These are phyloP conservation scores for Ellobium chinense DNA, from an alignment of 2,888 invertebrate genomes.

Conservation along the genomic window DNA sequence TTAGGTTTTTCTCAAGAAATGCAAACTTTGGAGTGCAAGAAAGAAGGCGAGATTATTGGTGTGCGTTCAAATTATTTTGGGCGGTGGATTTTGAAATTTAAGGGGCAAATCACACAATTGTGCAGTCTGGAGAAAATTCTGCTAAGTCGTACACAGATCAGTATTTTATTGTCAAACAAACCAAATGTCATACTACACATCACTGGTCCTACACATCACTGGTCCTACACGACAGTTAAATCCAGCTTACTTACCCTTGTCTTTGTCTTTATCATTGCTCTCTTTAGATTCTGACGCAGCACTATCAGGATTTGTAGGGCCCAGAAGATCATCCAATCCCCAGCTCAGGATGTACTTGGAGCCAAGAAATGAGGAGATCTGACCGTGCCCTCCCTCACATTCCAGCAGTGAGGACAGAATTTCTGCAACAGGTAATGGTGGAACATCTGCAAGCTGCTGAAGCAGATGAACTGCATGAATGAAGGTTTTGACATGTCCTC, in stretches of 20 bases:
- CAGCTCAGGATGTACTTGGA: slow-evolving; percentile 74
- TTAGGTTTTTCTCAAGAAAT: too few species aligned
- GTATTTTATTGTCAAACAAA: too few species aligned
- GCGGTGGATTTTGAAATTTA: too few species aligned
- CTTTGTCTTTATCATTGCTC: slow-evolving; percentile 54
- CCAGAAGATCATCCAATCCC: slow-evolving; percentile 75
- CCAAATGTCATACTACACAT: too few species aligned
- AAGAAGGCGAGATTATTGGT: too few species aligned
- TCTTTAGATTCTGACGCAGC: slow-evolving; percentile 43
- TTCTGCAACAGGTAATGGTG: slow-evolving; percentile 68
- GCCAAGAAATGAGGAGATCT: slow-evolving; percentile 67
- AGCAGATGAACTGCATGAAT: slow-evolving; percentile 74
- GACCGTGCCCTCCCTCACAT: slow-evolving; percentile 74
- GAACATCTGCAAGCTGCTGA: slow-evolving; percentile 65
- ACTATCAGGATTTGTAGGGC: slow-evolving; percentile 41
- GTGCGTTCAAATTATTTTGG: too few species aligned
- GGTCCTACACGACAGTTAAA: too few species aligned
- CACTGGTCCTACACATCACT: too few species aligned
- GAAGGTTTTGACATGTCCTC: slow-evolving; percentile 75
- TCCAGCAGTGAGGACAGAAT: slow-evolving; percentile 69
- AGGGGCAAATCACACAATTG: too few species aligned
- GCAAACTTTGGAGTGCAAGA: too few species aligned
- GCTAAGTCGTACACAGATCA: too few species aligned
- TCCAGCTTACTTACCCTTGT: slow-evolving; percentile 37
- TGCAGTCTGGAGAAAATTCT: too few species aligned